Evolutionary conservation across 2,888 invertebrate species (phyloP), one percentile per base, ranked within the genome.

Genomic region (Drosophila hawaiiensis): DNA sequence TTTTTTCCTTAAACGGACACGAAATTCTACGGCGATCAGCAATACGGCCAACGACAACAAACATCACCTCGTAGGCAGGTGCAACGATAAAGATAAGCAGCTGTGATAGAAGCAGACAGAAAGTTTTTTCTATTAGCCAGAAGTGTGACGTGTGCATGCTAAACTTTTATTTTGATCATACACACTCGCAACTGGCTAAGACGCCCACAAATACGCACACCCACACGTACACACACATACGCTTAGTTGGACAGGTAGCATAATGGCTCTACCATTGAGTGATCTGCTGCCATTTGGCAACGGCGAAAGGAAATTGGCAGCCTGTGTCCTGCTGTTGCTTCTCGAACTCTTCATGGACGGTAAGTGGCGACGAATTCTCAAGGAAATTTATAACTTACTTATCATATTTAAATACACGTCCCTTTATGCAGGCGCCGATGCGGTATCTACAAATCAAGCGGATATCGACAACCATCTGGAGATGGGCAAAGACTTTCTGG

Each of bases 391-490:
- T 7, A 47, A 19, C 25, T 47, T 16, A 55, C 9, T 58, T 31
- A 41, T 35, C 65, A 29, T 49, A 68, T 19, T 39, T 52, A 58
- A 55, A 28, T 58, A 69, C 79, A 87, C 88, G 82, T 90, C 83
- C 82, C 37, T 63, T 59, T 22, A 39, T 58, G 12, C 86, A 97
- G 97, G 96, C 93, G 95, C 96, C 92, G 96, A 96, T 90, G 83
- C 92, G 9, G 87, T 68, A 49, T 78, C 76, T 19, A 76, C 92
- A 88, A 95, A 95, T 80, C 95, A 95, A 90, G 94, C 95, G 60
- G 98, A 99, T 94, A 96, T 99, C 76, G 97, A 98, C 90, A 97
- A 96, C 92, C 99, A 99, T 94, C 94, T 99, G 93, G 98, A 99
- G 93, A 94, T 98, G 93, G 99, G 99, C 1, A 97, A 97, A 92